Percentiles rank a stretch among this genome's conserved stretches.
Conservation (phyloP, 2,113 vertebrate species). For the Grammomys dolichurus region DNA sequence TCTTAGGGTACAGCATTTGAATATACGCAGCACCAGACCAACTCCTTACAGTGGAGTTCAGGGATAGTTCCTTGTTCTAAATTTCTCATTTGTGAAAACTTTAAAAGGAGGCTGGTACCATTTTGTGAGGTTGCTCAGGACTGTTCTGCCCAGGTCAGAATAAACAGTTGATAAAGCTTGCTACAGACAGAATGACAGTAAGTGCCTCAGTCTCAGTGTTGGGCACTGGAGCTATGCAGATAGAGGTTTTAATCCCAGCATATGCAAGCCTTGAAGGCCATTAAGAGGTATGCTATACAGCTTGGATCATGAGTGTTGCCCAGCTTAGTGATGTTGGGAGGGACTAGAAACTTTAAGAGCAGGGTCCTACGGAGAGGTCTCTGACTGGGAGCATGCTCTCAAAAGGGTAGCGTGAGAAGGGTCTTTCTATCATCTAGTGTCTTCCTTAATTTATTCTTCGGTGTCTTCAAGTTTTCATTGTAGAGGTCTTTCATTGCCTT, state of each 20-base stretch:
- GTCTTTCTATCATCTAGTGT: neutral
- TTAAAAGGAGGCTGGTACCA: neutral
- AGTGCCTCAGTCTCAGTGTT: neutral
- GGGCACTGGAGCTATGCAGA: neutral
- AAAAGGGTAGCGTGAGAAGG: neutral
- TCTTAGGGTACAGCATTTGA: too few relatives aligned
- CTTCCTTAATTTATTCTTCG: neutral
- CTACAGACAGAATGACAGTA: neutral
- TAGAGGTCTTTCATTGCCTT: neutral
- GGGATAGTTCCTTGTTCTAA: neutral
- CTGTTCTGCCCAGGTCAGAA: neutral
- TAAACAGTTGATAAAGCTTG: neutral
- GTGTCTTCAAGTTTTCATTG: neutral
- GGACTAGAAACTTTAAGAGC: neutral
- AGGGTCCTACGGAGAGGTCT: neutral
- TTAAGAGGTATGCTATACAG: neutral
- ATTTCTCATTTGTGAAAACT: conserved; percentile 31
- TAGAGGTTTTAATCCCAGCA: neutral
- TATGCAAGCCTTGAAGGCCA: neutral
- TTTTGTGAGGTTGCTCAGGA: neutral
- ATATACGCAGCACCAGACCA: too few relatives aligned
- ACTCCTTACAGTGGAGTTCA: neutral
- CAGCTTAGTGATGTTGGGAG: neutral
- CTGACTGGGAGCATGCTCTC: neutral
- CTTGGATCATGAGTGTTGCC: neutral